Evolutionary conservation across 2,888 invertebrate species (phyloP), one percentile per base, ranked within the genome.

Genomic region (Tenthredo mesomela): DNA sequence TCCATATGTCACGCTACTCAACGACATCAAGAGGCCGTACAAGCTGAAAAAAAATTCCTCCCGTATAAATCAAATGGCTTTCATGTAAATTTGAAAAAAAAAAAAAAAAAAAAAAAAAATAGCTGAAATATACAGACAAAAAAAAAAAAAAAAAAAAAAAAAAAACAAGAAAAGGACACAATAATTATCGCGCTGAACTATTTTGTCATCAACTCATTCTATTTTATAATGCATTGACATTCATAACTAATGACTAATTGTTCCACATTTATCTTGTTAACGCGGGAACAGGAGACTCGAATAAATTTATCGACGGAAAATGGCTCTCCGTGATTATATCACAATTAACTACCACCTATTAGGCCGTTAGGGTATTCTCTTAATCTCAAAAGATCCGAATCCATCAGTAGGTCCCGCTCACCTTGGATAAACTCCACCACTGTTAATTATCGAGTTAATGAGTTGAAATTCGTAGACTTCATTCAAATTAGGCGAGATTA

Each of bases 21-120:
- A 54, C 54, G 18, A 54, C 29, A 50, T 77, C 77, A 50, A 54
- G 25, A 29, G 77, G n/a, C 15, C 54, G 77, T 50, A 50, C 54
- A 50, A 37, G 50, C 77, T 10, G 29, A 50, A 54, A 77, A 77
- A 50, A 77, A 77, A 77, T 77, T 12, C n/a, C 54, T 77, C 54
- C 29, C 18, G 43, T 43, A 73, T 73, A 77, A 29, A 77, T 73
- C 21, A 73, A 37, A 73, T 21, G 43, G 71, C 43, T 43, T 73
- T 73, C 18, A 40, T 73, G 43, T 73, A 43, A 43, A 1, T 73
- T n/a, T 10, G 9, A 21, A 40, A 43, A 71, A n/a, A 29, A 40
- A n/a, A 2, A 40, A 40, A 40, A 40, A 40, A 21, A n/a, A 1
- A 43, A 10, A 40, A 40, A 9, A 10, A 43, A 43, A 40, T 10